phyloP scores from a whole-genome alignment of 2,797 vertebrate genomes.

The Smutsia temminckii region DNA sequence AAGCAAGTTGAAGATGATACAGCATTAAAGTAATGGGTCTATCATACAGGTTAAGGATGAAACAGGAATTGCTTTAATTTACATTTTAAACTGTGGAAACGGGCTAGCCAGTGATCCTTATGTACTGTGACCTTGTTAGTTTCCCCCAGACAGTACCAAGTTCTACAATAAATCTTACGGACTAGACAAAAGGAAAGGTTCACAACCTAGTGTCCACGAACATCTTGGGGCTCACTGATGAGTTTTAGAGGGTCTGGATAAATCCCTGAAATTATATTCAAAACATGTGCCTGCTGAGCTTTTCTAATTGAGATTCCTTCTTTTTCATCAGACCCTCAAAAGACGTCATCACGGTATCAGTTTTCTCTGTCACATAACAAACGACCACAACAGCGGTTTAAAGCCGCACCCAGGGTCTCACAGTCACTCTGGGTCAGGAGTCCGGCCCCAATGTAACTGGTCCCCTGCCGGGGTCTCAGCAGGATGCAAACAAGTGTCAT shows the following conservation, averaged over 20 bases:
- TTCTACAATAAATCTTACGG: neutral
- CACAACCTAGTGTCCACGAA: neutral
- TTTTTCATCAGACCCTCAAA: neutral
- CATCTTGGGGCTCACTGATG: neutral
- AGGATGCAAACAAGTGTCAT: neutral
- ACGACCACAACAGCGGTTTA: neutral
- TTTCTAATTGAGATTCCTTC: neutral
- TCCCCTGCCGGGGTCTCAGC: neutral
- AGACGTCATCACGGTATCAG: neutral
- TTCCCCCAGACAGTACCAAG: neutral
- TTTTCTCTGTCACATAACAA: neutral
- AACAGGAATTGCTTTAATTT: neutral
- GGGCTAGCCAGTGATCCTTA: neutral
- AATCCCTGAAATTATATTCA: neutral
- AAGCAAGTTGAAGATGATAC: neutral
- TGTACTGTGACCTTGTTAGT: neutral
- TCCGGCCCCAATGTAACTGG: fast-evolving
- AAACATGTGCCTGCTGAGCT: neutral
- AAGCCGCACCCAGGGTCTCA: neutral
- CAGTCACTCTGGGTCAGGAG: neutral
- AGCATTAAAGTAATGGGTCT: neutral
- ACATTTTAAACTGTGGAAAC: neutral
- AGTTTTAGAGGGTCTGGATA: neutral
- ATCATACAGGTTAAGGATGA: neutral
- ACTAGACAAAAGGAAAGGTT: neutral